Base-by-base conservation (phyloP, 2,113 vertebrate species). In the Motacilla tschutschensis region DNA sequence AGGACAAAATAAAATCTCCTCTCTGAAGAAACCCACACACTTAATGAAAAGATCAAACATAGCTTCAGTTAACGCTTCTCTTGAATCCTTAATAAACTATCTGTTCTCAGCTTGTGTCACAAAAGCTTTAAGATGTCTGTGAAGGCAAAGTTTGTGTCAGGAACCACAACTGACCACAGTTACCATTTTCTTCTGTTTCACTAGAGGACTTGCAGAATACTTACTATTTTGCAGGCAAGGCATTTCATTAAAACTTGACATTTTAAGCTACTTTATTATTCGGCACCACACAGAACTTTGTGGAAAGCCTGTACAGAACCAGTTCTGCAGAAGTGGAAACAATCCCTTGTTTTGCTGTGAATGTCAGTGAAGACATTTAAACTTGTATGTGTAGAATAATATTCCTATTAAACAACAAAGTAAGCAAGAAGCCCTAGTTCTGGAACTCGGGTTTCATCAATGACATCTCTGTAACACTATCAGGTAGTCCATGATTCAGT, bases 401-500 rank as follows among this genome's bases (percentile, higher is more conserved):
- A 60, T 41, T 62, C 25, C 59, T 46, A 43, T 51, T 66, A 85
- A 69, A 64, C 70, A 92, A 31, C 14, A 5, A 28, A 54, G 51
- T 17, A 9, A 29, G 36, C 36, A 90, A 48, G 64, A 74, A 85
- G 51, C 55, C 22, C 14, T 12, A 10, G 31, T 35, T 76, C 48
- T 63, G 73, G 55, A 69, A 88, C 38, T 5, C 47, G 66, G 22
- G 65, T 69, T 87, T 91, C 60, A 46, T 55, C 63, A 77, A 5
- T 36, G 28, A 48, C 35, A 79, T 62, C 35, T 82, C 75, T 79
- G 8, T 58, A 67, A 72, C 55, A 25, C 20, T 28, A 48, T 53
- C 38, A 67, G 40, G 44, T 57, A 43, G 67, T 82, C 80, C 7
- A 20, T 83, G 94, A 93, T 83, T 95, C 93, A 85, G 10, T 80